Evolutionary conservation across 2,797 vertebrate genomes (phyloP), one percentile per base, ranked within the genome.

Genomic region (Nothura maculosa): DNA sequence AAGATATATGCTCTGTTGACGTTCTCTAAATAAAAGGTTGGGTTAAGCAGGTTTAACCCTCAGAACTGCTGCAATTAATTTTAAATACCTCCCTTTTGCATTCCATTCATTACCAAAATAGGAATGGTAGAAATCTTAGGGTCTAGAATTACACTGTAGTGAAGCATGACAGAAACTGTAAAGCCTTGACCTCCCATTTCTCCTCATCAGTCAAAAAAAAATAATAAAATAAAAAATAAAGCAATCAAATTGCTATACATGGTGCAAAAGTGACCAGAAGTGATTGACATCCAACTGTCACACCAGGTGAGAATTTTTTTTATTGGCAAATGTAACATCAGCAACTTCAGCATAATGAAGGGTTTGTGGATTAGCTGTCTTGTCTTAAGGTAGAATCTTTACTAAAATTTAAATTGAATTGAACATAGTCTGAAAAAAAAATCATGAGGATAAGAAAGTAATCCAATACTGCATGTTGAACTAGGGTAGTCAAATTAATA

Each of bases 41-140:
- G 97, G 96, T 97, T 96, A 96, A 97, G 94, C 95, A 93, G 97
- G 98, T 97, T 98, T 97, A 98, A 97, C 97, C 96, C 97, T 96
- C 81, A 92, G 93, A 92, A 96, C 96, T 96, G 97, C 97, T 97
- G 96, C 95, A 97, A 95, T 96, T 95, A 93, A 97, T 98, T 97
- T 98, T 92, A 96, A 97, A 97, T 97, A 96, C 91, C 93, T 96
- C 94, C 96, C 95, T 93, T 85, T 92, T 81, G 82, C 82, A 89
- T 97, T 95, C 92, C 92, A 91, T 95, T 94, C 92, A 54, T 96
- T 96, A 88, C 81, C 77, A 34, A 93, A 95, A 88, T 81, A 92
- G 89, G 67, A 93, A 94, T 76, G 81, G 80, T 83, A 84, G 72
- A 91, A 92, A 73, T 68, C 54, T 72, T 95, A 93, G 81, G 93